Base-by-base conservation (phyloP, 2,888 invertebrate genomes). In the Acleris holmiana region DNA sequence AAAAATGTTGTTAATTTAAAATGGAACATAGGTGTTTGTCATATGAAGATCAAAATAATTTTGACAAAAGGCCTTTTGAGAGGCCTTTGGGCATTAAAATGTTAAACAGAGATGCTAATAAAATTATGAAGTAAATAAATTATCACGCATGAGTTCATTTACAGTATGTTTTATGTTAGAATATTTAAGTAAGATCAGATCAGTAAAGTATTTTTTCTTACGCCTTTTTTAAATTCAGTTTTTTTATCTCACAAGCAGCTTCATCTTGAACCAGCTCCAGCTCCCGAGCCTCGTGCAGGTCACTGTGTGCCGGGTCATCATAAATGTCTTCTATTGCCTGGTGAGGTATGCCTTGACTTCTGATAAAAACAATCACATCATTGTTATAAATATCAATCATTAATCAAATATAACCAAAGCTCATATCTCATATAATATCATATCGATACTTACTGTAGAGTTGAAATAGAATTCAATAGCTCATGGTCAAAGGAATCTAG, bases 371-470 rank as follows among this genome's bases (percentile, higher is more conserved):
- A 55, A 57, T 29, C 62, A 49, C 25, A n/a, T 25, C 15, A 49
- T n/a, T 19, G 40, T 49, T 40, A 57, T 17, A 56, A 51, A 53
- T 35, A 35, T 35, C 4, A 13, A 13, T 35, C 13, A 13, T 35
- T 35, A 35, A 29, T 29, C 8, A 29, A 29, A 35, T 13, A 35
- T 13, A 10, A 35, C 13, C 35, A 35, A 35, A 35, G 10, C 13
- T 35, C 10, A 35, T 35, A 35, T 13, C 29, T 29, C 10, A 46
- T 4, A 3, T 1, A 17, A 17, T 0, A 25, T n/a, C n/a, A n/a
- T n/a, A n/a, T n/a, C n/a, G n/a, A 51, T 17, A 90, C 92, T 91
- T 79, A 93, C 93, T 91, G 89, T 68, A 91, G 80, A 74, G 74
- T 83, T 47, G 87, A 78, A 54, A 91, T 79, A 65, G 91, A 86